Percentiles rank a stretch among this genome's conserved stretches.
Evolutionary conservation across 2,797 vertebrate species (phyloP).

Genomic region (Coluber constrictor): DNA sequence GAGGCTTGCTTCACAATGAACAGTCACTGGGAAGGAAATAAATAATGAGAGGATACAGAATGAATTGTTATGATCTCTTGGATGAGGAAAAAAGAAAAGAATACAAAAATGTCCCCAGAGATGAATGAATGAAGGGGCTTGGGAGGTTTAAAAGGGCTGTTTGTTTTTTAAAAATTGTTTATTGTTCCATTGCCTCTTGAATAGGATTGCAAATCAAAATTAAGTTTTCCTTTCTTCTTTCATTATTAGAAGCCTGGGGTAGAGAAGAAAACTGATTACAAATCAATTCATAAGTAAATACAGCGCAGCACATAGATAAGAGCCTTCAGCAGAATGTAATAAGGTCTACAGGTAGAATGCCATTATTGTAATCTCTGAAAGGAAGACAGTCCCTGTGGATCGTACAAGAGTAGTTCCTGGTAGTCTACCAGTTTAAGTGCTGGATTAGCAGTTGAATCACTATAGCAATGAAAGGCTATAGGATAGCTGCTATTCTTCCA

Average conservation of each 20-base stretch:
- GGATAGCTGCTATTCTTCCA: too few relatives aligned
- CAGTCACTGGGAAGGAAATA: neutral
- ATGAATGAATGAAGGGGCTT: neutral
- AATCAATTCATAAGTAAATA: neutral
- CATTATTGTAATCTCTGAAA: neutral
- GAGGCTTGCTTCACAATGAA: neutral
- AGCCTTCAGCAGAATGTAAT: neutral
- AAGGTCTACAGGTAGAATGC: neutral
- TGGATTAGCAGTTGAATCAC: neutral
- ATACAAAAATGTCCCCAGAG: conserved; percentile 6
- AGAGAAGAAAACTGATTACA: neutral
- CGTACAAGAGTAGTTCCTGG: neutral
- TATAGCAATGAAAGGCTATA: too few relatives aligned
- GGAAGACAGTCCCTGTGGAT: neutral
- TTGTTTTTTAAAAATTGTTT: neutral
- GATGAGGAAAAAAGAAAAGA: neutral
- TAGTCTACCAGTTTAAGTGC: neutral
- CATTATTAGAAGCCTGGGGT: neutral
- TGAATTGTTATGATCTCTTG: conserved; percentile 8
- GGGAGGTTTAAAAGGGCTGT: conserved; percentile 17
- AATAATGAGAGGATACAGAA: conserved; percentile 7
- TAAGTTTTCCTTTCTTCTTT: neutral
- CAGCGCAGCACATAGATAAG: neutral
- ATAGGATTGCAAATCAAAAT: neutral
- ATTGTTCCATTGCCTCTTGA: neutral